These are phyloP conservation scores for Therioaphis trifolii DNA, from an alignment of 2,888 invertebrate genomes.

Conservation along the genomic window DNA sequence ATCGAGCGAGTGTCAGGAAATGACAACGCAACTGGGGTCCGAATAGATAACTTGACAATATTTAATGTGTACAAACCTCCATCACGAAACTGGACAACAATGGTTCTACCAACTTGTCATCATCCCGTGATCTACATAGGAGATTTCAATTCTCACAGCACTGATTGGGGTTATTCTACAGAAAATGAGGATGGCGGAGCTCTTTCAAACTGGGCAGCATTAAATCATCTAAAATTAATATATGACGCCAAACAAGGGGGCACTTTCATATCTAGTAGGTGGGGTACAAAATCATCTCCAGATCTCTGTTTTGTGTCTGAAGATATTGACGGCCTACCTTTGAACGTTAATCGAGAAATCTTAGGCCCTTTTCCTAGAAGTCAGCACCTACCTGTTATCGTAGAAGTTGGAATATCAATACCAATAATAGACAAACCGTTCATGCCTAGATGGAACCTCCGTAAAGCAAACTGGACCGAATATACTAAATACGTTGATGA, in stretches of 20 bases:
- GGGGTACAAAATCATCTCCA: conserved; percentile 20
- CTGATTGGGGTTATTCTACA: conserved; percentile 8
- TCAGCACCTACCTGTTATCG: neutral
- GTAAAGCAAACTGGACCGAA: neutral
- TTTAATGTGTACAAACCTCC: conserved; percentile 18
- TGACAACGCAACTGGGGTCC: neutral
- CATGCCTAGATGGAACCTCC: neutral
- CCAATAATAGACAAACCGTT: neutral
- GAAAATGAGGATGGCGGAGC: conserved; percentile 22
- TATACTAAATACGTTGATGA: conserved; percentile 10
- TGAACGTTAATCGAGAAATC: neutral
- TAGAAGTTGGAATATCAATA: conserved; percentile 9
- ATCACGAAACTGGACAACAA: neutral
- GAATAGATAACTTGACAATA: conserved; percentile 7
- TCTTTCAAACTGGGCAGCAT: neutral
- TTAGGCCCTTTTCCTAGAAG: neutral
- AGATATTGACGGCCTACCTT: neutral
- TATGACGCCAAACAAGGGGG: conserved; percentile 23
- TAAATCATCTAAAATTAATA: neutral
- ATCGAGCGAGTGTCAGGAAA: neutral
- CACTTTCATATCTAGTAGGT: conserved; percentile 10
- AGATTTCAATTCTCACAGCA: conserved; percentile 40
- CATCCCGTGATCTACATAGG: conserved; percentile 13
- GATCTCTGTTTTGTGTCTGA: conserved; percentile 30
- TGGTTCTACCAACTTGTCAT: neutral